Conservation (phyloP, 2,888 invertebrate species). For the Limenitis arthemis region DNA sequence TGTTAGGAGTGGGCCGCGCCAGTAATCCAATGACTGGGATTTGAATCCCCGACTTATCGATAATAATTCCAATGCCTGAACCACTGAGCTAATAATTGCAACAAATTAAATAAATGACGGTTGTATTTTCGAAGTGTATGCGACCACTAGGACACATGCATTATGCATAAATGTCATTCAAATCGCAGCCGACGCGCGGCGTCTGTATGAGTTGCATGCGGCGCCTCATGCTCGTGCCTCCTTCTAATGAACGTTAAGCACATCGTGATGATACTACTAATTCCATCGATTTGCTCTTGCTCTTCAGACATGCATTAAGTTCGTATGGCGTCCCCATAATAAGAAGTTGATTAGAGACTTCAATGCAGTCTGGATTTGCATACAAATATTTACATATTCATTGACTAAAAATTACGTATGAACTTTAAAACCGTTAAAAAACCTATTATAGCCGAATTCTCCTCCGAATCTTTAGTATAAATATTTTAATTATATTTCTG, state of each 20-base stretch:
- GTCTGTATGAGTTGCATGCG: slow-evolving; percentile 6
- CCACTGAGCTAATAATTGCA: too few relatives aligned
- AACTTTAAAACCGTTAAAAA: too few relatives aligned
- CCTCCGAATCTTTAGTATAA: too few relatives aligned
- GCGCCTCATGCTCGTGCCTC: slow-evolving; percentile 8
- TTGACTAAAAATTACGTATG: too few relatives aligned
- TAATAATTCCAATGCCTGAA: too few relatives aligned
- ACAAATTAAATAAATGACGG: background rate
- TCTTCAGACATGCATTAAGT: slow-evolving; percentile 1
- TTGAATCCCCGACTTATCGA: too few relatives aligned
- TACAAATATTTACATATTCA: too few relatives aligned
- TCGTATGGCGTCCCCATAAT: slow-evolving; percentile 2
- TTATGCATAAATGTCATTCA: slow-evolving; percentile 2
- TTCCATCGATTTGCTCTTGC: background rate
- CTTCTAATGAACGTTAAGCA: slow-evolving; percentile 14
- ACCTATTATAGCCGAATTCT: too few relatives aligned
- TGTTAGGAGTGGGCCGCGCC: too few relatives aligned
- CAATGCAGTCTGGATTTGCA: too few relatives aligned
- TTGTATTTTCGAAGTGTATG: background rate
- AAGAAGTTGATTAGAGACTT: background rate
- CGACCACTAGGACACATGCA: background rate
- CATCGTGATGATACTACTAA: slow-evolving; percentile 11
- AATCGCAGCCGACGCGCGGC: slow-evolving; percentile 10
- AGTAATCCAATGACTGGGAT: too few relatives aligned
- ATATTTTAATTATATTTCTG: too few relatives aligned